Evolutionary conservation across 2,113 vertebrate species (phyloP).

Genomic region (Syngnathus scovelli): DNA sequence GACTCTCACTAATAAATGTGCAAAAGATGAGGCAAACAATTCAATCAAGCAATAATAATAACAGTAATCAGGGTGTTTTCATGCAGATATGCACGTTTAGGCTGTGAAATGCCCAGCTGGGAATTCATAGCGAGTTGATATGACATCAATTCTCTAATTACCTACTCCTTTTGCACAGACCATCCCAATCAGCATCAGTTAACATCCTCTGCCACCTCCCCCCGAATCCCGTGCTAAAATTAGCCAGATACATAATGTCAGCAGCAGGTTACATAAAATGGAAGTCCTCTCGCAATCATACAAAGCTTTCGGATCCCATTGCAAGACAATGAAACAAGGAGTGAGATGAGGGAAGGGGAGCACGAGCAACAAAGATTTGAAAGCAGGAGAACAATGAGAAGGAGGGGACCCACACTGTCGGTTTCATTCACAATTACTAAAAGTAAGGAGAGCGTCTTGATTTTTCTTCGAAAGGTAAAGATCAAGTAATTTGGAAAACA

Average conservation of each 20-base stretch:
- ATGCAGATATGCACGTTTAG: slow-evolving; percentile 38
- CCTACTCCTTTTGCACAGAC: slow-evolving; percentile 54
- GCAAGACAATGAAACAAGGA: slow-evolving; percentile 42
- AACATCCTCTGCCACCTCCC: slow-evolving; percentile 52
- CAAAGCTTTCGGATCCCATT: slow-evolving; percentile 52
- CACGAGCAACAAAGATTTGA: slow-evolving; percentile 56
- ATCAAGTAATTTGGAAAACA: slow-evolving; percentile 31
- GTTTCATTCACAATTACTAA: slow-evolving; percentile 56
- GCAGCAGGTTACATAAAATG: slow-evolving; percentile 32
- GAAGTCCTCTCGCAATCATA: slow-evolving; percentile 44
- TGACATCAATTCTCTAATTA: slow-evolving; percentile 60
- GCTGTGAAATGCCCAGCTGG: slow-evolving; percentile 36
- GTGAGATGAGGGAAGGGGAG: slow-evolving; percentile 31
- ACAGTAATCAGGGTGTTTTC: slow-evolving; percentile 16
- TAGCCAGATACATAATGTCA: slow-evolving; percentile 55
- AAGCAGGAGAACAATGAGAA: slow-evolving; percentile 46
- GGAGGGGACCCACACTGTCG: slow-evolving; percentile 49
- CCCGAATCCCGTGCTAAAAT: slow-evolving; percentile 51
- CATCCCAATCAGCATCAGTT: slow-evolving; percentile 63
- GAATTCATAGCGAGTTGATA: slow-evolving; percentile 25
- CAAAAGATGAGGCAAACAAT: neutral
- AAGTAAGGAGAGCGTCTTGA: slow-evolving; percentile 42
- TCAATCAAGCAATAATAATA: slow-evolving; percentile 14
- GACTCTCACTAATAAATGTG: slow-evolving; percentile 2
- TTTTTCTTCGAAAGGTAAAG: slow-evolving; percentile 34